Base-by-base conservation (phyloP, 2,888 invertebrate genomes). In the Crossocerus cetratus region DNA sequence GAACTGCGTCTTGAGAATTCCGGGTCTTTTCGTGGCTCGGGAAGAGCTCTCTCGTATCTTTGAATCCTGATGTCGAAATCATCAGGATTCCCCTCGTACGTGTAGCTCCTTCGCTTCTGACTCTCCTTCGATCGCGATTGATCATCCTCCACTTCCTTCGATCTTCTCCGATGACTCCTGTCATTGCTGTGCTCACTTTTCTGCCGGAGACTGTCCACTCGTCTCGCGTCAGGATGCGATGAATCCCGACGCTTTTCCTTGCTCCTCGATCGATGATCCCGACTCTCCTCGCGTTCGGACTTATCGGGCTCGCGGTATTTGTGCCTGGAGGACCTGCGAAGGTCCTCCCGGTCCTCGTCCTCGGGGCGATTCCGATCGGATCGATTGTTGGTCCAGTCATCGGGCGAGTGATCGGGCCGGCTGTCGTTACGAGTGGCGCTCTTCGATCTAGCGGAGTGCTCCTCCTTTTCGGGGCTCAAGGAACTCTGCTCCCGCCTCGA, bases 31-130 rank as follows among this genome's bases (percentile, higher is more conserved):
- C 83, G 73, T 0, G 82, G 80, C 3, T 78, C 78, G 0, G 69
- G 16, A 1, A 79, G 63, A 0, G 74, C 81, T 18, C 86, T 74
- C 21, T 88, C 87, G 77, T 84, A 87, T 56, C 81, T 83, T 44
- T 85, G 82, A 56, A 86, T 84, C 42, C 85, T 76, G 3, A 86
- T 83, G 53, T 89, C 86, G 59, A 85, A 86, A 8, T 87, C 79
- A 3, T 86, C 85, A n/a, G 85, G 80, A 11, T 82, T 79, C 3
- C 70, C 78, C 3, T 83, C 83, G 67, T 79, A 82, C 0, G 71
- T 69, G 65, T 81, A 76, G n/a, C 76, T 86, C 44, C 77, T 81
- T 5, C 82, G 72, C 42, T 80, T 84, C 2, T 69, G 75, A 22
- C 75, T 77, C 13, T 81, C 80, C 32, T 72, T 77, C 5, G 67